Conservation (phyloP, 1,140 invertebrate genomes). For the Cephus cinctus region DNA sequence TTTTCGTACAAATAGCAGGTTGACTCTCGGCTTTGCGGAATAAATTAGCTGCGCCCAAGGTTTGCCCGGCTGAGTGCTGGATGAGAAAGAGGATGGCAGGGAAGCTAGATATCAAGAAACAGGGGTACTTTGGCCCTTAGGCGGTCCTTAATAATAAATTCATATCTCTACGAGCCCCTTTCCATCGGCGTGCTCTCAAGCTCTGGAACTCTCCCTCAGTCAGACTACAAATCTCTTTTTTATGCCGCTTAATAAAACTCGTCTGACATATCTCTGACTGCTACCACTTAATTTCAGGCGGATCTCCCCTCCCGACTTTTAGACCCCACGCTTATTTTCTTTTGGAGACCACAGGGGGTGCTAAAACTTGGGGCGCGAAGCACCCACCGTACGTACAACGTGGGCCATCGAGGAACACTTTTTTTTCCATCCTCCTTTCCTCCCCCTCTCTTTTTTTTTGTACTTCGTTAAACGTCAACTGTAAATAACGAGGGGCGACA, state of each 20-base stretch:
- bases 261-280: constrained; percentile 55
- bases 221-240: constrained; percentile 55
- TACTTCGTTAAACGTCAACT: constrained; percentile 13
- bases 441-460: constrained; percentile 6
- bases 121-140: constrained; percentile 40
- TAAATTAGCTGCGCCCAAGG: constrained; percentile 33
- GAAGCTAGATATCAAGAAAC: constrained; percentile 38
- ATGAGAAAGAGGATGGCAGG: neutral
- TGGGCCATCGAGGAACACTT: neutral
- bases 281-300: constrained; percentile 54
- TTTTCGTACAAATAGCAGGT: constrained; percentile 25
- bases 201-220: constrained; percentile 15
- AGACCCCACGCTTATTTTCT: neutral
- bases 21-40: constrained; percentile 27
- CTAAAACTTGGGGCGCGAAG: no score
- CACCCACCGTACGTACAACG: constrained; percentile 2
- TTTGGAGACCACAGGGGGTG: no score
- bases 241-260: constrained; percentile 56
- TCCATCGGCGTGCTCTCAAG: constrained; percentile 6
- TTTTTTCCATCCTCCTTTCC: neutral
- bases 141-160: constrained; percentile 55
- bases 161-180: constrained; percentile 45
- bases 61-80: constrained; percentile 4
- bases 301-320: constrained; percentile 14
- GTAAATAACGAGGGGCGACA: constrained; percentile 18